These are phyloP conservation scores for Sebastes glaucus DNA, from an alignment of 2,797 vertebrate genomes.

Conservation along the genomic window DNA sequence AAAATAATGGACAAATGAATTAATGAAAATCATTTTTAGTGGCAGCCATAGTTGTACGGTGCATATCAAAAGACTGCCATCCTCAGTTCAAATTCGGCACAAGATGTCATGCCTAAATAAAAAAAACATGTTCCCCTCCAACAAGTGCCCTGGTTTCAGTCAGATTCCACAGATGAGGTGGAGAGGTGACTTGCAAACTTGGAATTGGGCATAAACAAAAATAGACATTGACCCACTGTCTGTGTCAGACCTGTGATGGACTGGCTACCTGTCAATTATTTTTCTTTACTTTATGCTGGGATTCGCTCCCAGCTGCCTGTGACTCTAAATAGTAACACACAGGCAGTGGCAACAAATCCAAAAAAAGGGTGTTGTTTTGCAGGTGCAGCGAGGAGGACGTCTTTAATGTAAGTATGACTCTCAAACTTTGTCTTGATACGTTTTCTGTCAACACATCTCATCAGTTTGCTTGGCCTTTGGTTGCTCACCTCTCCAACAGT, in stretches of 20 bases:
- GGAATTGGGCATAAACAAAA: constrained; percentile 34
- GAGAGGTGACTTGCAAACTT: constrained; percentile 22
- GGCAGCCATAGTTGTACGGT: background rate
- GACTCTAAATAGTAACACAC: constrained; percentile 9
- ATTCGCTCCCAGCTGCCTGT: background rate
- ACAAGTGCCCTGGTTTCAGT: background rate
- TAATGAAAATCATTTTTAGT: background rate
- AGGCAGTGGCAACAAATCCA: background rate
- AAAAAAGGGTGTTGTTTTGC: background rate
- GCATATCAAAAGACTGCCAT: background rate
- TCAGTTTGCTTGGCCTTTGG: background rate
- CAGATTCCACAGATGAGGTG: background rate
- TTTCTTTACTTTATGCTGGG: background rate
- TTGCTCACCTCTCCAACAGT: constrained; percentile 84
- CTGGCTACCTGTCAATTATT: constrained; percentile 38
- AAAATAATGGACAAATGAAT: background rate
- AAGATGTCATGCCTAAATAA: background rate
- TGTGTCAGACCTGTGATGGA: constrained; percentile 13
- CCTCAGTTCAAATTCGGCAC: background rate
- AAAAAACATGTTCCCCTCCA: background rate
- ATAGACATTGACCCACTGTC: constrained; percentile 35
- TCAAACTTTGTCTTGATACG: background rate
- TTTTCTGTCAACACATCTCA: background rate
- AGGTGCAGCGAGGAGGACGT: background rate
- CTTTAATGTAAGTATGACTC: background rate